phyloP scores from a whole-genome alignment of 1,140 invertebrate species.

The Stratiolaelaps scimitus region DNA sequence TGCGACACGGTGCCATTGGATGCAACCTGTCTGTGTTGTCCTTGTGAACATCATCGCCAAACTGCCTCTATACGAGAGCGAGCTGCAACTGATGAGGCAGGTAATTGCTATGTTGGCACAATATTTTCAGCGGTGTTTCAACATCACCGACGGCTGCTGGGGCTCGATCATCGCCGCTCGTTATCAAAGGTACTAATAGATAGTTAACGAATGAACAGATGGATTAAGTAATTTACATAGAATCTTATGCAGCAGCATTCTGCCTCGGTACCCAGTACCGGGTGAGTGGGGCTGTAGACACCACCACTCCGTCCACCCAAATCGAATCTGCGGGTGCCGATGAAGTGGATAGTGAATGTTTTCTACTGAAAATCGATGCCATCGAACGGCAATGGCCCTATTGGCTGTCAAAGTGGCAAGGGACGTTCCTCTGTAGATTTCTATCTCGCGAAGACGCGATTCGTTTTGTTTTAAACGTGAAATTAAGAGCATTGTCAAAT shows the following conservation, averaged over 20 bases:
- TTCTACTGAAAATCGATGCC: too few relatives aligned
- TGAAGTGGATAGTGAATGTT: too few relatives aligned
- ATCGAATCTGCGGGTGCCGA: too few relatives aligned
- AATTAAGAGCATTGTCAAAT: too few relatives aligned
- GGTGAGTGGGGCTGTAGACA: too few relatives aligned
- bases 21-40: neutral
- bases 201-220: neutral
- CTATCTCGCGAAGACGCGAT: too few relatives aligned
- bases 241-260: neutral
- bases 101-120: neutral
- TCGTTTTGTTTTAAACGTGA: too few relatives aligned
- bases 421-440: neutral
- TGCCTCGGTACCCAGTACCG: neutral
- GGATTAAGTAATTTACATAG: neutral
- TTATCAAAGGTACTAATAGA: conserved; percentile 10
- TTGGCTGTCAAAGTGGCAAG: too few relatives aligned
- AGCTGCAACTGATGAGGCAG: neutral
- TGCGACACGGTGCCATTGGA: too few relatives aligned
- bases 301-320: too few relatives aligned
- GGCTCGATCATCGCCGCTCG: neutral
- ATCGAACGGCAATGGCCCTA: too few relatives aligned
- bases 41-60: neutral
- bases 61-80: neutral
- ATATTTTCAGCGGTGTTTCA: conserved; percentile 9
- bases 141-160: neutral